Evolutionary conservation across 2,797 vertebrate species (phyloP), one percentile per base, ranked within the genome.

Genomic region (Mus spretus): DNA sequence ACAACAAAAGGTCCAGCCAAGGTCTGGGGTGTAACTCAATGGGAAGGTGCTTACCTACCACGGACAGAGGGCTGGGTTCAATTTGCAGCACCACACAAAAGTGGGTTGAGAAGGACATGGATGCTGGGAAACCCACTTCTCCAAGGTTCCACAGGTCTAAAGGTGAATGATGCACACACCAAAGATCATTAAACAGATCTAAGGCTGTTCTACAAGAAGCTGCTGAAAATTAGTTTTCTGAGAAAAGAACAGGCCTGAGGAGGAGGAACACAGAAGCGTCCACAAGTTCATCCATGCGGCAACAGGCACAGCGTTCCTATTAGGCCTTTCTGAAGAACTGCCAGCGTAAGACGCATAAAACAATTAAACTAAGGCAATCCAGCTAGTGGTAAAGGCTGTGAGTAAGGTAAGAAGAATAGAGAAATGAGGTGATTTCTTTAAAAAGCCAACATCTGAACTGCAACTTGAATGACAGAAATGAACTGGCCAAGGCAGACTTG

Each of bases 371-470:
- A 85, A 65, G 61, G 34, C 83, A 78, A 86, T n/a, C 26, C 89
- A 90, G 24, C 26, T 0, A 81, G 40, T 88, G 17, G 75, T 67
- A 72, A 83, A 79, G 65, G 28, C 28, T 70, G 61, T 17, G 86
- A 93, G 63, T 50, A 86, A 82, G 37, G 77, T 19, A 59, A 82
- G 28, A 28, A 40, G 24, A 92, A 93, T 2, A 40, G 75, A 95
- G 53, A 82, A 12, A 74, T 47, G 31, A 12, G 28, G 31, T 34
- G 34, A 89, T 34, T 26, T 74, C 74, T 57, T 63, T 61, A 47
- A 95, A 80, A 67, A 80, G 37, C 10, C 28, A 86, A 80, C 12
- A 86, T 78, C 55, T 93, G 67, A 96, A 89, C 37, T 26, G 19
- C 74, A 22, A 86, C 26, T 37, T 47, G 55, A 75, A 87, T 57